Evolutionary conservation across 1,140 invertebrate genomes (phyloP).

Genomic region (Copidosoma floridanum): DNA sequence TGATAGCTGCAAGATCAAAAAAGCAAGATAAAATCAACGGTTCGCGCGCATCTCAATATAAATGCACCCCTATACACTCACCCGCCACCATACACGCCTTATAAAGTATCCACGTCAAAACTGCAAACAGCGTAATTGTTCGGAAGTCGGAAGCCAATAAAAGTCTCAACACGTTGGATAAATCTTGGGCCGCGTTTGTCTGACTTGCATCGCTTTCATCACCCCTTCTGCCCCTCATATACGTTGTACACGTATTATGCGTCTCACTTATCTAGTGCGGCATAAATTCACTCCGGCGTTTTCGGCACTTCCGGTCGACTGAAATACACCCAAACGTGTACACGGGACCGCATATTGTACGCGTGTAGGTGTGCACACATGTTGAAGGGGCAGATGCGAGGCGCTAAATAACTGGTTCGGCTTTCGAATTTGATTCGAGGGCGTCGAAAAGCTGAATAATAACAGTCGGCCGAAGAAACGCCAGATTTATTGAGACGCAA

Average conservation of each 20-base stretch:
- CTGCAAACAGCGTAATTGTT: too few relatives aligned
- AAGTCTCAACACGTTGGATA: slow-evolving; percentile 5
- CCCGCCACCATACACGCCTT: too few relatives aligned
- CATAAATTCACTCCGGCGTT: slow-evolving; percentile 12
- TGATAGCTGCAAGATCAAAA: too few relatives aligned
- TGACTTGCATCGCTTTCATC: slow-evolving; percentile 9
- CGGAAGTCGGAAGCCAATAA: neutral
- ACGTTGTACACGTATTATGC: too few relatives aligned
- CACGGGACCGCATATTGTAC: too few relatives aligned
- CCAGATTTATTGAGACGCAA: slow-evolving; percentile 17
- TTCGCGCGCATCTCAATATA: too few relatives aligned
- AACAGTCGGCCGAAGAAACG: slow-evolving; percentile 13
- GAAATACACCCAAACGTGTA: too few relatives aligned
- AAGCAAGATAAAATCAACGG: too few relatives aligned
- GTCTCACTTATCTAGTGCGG: slow-evolving; percentile 2
- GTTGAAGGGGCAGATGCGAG: slow-evolving; percentile 35
- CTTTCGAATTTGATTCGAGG: slow-evolving; percentile 23
- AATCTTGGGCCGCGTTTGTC: neutral
- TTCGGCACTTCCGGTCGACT: slow-evolving; percentile 27
- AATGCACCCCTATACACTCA: too few relatives aligned
- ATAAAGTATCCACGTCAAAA: too few relatives aligned
- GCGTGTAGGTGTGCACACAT: too few relatives aligned
- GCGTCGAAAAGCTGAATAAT: slow-evolving; percentile 28
- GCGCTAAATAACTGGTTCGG: slow-evolving; percentile 34
- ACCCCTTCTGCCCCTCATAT: too few relatives aligned